Conservation (phyloP, 53 echinoderm and acorn worm genomes). For the Stichopus horrens region DNA sequence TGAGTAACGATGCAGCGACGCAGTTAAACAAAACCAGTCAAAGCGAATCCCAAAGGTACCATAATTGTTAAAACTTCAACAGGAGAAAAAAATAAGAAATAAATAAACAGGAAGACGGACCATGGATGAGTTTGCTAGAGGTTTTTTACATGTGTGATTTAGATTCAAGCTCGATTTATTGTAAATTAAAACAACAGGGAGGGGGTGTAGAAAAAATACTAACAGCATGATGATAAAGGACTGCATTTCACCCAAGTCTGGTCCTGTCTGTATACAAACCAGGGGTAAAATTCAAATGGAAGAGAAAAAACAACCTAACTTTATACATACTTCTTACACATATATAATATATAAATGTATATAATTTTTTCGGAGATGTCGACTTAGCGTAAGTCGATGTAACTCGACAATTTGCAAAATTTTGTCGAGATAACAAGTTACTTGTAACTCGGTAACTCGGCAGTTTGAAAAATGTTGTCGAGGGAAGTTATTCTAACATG, state of each 20-base stretch:
- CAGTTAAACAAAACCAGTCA: constrained; percentile 18
- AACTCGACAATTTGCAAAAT: too few species aligned
- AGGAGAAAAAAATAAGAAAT: background rate
- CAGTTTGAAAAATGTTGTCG: too few species aligned
- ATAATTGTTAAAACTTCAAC: constrained; percentile 36
- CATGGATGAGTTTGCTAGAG: background rate
- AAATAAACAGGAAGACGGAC: background rate
- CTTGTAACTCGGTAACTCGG: too few species aligned
- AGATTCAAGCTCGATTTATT: constrained; percentile 17
- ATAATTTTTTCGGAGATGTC: too few species aligned
- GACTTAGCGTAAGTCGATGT: too few species aligned
- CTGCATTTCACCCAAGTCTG: background rate
- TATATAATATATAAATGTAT: too few species aligned
- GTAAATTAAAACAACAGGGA: background rate
- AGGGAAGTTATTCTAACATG: too few species aligned
- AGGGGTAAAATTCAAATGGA: background rate
- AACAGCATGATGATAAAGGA: background rate
- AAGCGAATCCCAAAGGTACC: constrained; percentile 10
- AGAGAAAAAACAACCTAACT: too few species aligned
- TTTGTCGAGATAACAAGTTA: too few species aligned
- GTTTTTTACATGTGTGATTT: constrained; percentile 26
- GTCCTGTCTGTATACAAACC: background rate
- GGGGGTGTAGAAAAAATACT: background rate
- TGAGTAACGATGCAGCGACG: constrained; percentile 18
- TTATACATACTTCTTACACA: too few species aligned